Base-by-base conservation (phyloP, 2,113 vertebrate species). In the Polyodon spathula region DNA sequence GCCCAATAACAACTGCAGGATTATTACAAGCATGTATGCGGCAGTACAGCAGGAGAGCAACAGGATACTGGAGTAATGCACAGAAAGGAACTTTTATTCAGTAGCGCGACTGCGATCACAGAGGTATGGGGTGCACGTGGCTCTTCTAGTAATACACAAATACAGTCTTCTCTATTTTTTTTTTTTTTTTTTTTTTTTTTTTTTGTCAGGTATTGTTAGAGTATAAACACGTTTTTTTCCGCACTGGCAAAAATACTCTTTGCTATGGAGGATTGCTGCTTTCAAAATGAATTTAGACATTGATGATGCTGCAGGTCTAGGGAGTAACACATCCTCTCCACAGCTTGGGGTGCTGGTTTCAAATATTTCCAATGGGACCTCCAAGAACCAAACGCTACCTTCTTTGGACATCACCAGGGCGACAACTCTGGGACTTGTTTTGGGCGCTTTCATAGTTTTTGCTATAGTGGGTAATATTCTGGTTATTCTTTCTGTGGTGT, bases 401-500 rank as follows among this genome's bases (percentile, higher is more conserved):
- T 71, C 84, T 54, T 72, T 91, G 79, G 89, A 86, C 77, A 70
- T 91, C 68, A 80, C 74, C 65, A 85, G 92, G 68, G 95, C 93
- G 3, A 78, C 94, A 77, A 74, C 87, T 12, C 87, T 98, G 74
- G 95, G 87, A 59, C 69, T 98, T 76, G 88, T 93, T 44, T 88
- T 98, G 66, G 93, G 93, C 53, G 89, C 93, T 72, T 97, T 98
- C 78, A 95, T 97, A 75, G 82, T 92, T 54, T 95, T 95, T 46
- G 94, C 94, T 62, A 94, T 98, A 68, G 84, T 90, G 67, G 95
- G 94, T 41, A 98, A 98, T 75, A 95, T 98, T 74, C 71, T 98
- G 41, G 95, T 98, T 40, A 98, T 98, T 72, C 84, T 97, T 50
- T 93, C 95, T 4, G 95, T 98, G 70, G 90, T 91, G 74, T 94